Evolutionary conservation across 1,140 invertebrate species (phyloP).

Genomic region (Ectropis grisescens): DNA sequence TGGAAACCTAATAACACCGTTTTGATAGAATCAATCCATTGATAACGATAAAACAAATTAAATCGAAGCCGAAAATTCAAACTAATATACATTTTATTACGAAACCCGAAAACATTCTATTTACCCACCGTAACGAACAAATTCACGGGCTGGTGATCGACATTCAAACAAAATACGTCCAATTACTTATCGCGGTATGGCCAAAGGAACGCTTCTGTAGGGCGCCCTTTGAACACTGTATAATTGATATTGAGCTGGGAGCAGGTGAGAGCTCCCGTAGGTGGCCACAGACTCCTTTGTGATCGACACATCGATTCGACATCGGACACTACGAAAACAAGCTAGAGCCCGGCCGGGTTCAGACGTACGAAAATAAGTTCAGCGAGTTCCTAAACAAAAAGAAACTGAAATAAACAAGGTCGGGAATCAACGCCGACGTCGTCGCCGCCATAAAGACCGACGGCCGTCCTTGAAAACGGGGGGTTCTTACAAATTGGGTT

Average conservation of each 20-base stretch:
- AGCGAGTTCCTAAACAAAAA: slow-evolving; percentile 67
- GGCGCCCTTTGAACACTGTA: slow-evolving; percentile 19
- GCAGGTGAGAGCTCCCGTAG: slow-evolving; percentile 10
- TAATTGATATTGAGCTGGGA: slow-evolving; percentile 20
- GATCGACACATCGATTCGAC: slow-evolving; percentile 21
- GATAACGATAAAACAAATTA: no score
- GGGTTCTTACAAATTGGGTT: slow-evolving; percentile 69
- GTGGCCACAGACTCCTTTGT: slow-evolving; percentile 10
- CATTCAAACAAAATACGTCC: slow-evolving; percentile 30
- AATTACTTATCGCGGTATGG: slow-evolving; percentile 26
- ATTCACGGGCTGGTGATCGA: slow-evolving; percentile 23
- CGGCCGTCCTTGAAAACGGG: slow-evolving; percentile 67
- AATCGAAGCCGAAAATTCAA: no score
- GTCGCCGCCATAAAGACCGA: slow-evolving; percentile 65
- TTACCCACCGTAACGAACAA: slow-evolving; percentile 21
- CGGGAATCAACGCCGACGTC: slow-evolving; percentile 64
- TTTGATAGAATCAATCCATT: no score
- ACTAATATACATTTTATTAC: no score
- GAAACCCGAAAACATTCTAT: slow-evolving; percentile 18
- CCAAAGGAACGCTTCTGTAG: slow-evolving; percentile 22
- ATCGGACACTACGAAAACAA: slow-evolving; percentile 32
- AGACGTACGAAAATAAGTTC: slow-evolving; percentile 57
- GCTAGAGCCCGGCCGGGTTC: slow-evolving; percentile 28
- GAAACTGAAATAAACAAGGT: slow-evolving; percentile 69
- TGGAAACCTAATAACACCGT: no score